Evolutionary conservation across 2,113 vertebrate species (phyloP), one percentile per base, ranked within the genome.

Genomic region (Corythornis cristatus): DNA sequence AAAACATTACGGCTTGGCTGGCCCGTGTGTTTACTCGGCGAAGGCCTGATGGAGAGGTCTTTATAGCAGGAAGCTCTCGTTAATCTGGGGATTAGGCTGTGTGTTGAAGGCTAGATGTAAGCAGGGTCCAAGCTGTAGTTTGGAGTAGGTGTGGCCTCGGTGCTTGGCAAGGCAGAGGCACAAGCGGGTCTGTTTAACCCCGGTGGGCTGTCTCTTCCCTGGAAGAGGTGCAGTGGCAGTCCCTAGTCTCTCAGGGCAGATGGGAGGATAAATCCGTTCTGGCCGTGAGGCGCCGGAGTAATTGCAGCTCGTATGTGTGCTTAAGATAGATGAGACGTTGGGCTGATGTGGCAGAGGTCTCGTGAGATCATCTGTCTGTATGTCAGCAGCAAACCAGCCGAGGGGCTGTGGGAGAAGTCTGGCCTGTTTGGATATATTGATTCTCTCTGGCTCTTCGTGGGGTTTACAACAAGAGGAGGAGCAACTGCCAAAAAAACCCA

Each of bases 281-380:
- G 71, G 81, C 42, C 56, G 15, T 72, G 86, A 92, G 90, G 90
- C 57, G 3, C 54, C 6, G 86, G 23, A 62, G 89, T 87, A 89
- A 96, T 94, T 89, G 82, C 84, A 70, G 89, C 92, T 95, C 12
- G 1, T 82, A 61, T 87, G 50, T 2, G 18, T 89, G 80, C 84
- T 93, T 92, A 89, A 95, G 93, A 93, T 92, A 93, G 94, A 94
- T 94, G 96, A 96, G 94, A 85, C 2, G 0, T 64, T 91, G 89
- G 78, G 91, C 93, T 88, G 65, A 83, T 58, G 84, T 89, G 91
- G 82, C 91, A 92, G 95, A 92, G 93, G 95, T 91, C 96, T 96
- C 96, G 15, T 48, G 95, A 93, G 96, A 95, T 91, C 84, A 66
- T 92, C 95, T 95, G 93, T 93, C 95, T 92, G 87, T 95, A 93